These are phyloP conservation scores for Botia almorhae DNA, from an alignment of 2,797 vertebrate species.

Conservation along the genomic window DNA sequence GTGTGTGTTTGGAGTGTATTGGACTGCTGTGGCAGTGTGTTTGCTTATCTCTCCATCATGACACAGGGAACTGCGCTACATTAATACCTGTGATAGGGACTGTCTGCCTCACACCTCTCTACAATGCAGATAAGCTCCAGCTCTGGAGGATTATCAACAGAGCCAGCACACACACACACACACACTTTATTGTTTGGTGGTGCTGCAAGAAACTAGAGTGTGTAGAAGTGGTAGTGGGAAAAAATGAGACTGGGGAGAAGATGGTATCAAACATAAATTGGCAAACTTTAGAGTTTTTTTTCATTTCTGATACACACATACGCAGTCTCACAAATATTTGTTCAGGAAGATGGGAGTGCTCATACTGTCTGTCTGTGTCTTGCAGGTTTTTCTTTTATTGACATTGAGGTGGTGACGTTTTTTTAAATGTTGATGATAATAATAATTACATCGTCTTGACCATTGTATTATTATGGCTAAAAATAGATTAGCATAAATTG, in stretches of 20 bases:
- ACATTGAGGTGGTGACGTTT: background rate
- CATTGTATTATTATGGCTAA: background rate
- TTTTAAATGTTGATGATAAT: background rate
- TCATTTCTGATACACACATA: conserved; percentile 8
- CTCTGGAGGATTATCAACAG: conserved; percentile 65
- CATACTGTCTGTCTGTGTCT: conserved; percentile 24
- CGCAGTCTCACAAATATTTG: conserved; percentile 31
- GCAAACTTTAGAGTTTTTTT: conserved; percentile 44
- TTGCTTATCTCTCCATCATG: conserved; percentile 65
- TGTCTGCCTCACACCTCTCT: conserved; percentile 68
- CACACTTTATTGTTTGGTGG: conserved; percentile 61
- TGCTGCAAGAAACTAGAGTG: conserved; percentile 18
- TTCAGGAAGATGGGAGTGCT: conserved; percentile 39
- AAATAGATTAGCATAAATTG: background rate
- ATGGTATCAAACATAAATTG: conserved; percentile 38
- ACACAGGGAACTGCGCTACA: conserved; percentile 69
- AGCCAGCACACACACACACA: conserved; percentile 32
- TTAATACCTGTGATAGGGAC: conserved; percentile 69
- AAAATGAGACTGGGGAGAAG: conserved; percentile 33
- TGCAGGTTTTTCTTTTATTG: conserved; percentile 19
- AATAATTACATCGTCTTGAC: background rate
- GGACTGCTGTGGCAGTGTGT: conserved; percentile 58
- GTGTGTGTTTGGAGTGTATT: conserved; percentile 67
- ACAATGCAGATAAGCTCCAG: conserved; percentile 71
- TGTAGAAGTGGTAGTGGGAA: conserved; percentile 25